These are phyloP conservation scores for Drosophila prolongata DNA, from an alignment of 2,888 invertebrate species.

Conservation along the genomic window DNA sequence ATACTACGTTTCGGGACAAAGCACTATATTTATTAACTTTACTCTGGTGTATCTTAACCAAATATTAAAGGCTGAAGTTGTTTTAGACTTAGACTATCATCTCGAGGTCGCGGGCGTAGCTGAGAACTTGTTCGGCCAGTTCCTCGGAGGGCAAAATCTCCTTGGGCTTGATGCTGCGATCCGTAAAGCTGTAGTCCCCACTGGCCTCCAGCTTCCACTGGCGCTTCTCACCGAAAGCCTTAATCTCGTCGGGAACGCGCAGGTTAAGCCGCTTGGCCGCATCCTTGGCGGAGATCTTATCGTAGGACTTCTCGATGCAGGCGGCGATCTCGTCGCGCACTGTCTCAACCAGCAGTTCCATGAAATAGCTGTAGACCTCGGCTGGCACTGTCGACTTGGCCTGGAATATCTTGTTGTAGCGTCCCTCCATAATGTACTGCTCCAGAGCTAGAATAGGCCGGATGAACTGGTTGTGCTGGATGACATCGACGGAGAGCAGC, in stretches of 20 bases:
- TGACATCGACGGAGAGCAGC: slow-evolving; percentile 94
- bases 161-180: slow-evolving; percentile 90
- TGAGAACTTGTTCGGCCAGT: slow-evolving; percentile 96
- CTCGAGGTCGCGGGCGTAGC: slow-evolving; percentile 98
- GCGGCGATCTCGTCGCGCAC: slow-evolving; percentile 98
- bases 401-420: slow-evolving; percentile 98
- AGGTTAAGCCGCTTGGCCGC: slow-evolving; percentile 96
- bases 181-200: slow-evolving; percentile 92
- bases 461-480: slow-evolving; percentile 97
- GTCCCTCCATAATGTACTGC: slow-evolving; percentile 99
- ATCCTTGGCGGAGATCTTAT: slow-evolving; percentile 93
- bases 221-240: slow-evolving; percentile 92
- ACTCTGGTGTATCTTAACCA: slow-evolving; percentile 7
- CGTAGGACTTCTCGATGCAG: slow-evolving; percentile 98
- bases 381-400: slow-evolving; percentile 98
- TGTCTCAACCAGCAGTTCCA: slow-evolving; percentile 97
- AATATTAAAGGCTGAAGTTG: slow-evolving; percentile 10
- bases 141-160: slow-evolving; percentile 95
- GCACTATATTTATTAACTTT: neutral
- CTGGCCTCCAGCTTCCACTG: slow-evolving; percentile 92
- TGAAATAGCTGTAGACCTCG: slow-evolving; percentile 97
- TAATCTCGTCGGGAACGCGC: slow-evolving; percentile 90
- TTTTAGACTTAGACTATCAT: slow-evolving; percentile 94
- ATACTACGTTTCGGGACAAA: too few relatives aligned
- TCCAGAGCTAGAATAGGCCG: slow-evolving; percentile 97